Evolutionary conservation across 2,113 vertebrate species (phyloP).

Genomic region (Anas platyrhynchos): DNA sequence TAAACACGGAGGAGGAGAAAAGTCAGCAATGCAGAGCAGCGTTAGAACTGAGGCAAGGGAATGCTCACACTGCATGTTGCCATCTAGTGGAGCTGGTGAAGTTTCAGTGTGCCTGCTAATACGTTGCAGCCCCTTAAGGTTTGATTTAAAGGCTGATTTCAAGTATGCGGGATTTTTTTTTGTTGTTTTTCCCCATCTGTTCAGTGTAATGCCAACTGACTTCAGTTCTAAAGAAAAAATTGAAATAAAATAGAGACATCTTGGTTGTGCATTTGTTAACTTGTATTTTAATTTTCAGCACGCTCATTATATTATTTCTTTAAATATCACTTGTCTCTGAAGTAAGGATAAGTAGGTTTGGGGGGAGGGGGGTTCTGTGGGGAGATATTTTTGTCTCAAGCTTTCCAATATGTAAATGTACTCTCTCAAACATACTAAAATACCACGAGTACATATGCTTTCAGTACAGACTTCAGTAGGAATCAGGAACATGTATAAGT

Average conservation of each 20-base stretch:
- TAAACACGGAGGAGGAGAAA: background rate
- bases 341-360: background rate
- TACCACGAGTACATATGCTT: background rate
- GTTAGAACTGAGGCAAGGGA: background rate
- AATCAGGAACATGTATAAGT: background rate
- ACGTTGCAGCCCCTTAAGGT: background rate
- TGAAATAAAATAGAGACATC: background rate
- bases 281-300: background rate
- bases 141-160: background rate
- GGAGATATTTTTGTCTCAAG: background rate
- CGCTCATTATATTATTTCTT: background rate
- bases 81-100: background rate
- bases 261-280: background rate
- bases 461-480: background rate
- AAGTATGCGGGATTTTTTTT: background rate
- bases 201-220: background rate
- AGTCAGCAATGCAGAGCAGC: background rate
- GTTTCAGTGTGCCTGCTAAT: background rate
- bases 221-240: background rate
- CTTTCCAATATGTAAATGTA: background rate
- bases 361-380: background rate
- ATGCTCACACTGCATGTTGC: background rate
- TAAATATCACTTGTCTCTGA: background rate
- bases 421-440: background rate
- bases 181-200: background rate